These are phyloP conservation scores for Calameuta filiformis DNA, from an alignment of 2,888 invertebrate species.

Conservation along the genomic window DNA sequence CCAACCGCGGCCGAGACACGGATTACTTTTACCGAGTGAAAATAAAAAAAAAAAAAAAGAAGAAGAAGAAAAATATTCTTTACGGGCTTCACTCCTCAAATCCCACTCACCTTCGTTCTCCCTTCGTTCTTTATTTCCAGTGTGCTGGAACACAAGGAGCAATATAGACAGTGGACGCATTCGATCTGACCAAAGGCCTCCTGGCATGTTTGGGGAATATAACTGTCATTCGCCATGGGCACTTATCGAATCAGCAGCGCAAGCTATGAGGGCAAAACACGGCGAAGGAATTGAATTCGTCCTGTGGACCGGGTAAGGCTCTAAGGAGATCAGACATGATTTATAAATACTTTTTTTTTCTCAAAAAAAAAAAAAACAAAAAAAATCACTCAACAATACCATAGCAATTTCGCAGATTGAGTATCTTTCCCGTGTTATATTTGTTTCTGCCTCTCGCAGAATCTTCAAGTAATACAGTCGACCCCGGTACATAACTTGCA, in stretches of 20 bases:
- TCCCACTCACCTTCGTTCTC: not conserved
- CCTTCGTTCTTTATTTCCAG: conserved; percentile 43
- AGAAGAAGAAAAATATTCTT: not conserved
- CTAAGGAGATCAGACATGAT: conserved; percentile 23
- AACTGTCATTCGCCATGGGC: conserved; percentile 91
- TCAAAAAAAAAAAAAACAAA: not conserved
- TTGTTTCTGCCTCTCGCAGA: not conserved
- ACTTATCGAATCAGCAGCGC: conserved; percentile 88
- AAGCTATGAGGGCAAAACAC: conserved; percentile 86
- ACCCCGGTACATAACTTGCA: not conserved
- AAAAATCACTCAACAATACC: not conserved
- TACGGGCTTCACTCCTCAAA: not conserved
- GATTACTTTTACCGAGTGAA: not conserved
- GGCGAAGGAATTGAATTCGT: conserved; percentile 92
- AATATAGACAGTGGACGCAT: conserved; percentile 60
- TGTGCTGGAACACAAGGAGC: conserved; percentile 74
- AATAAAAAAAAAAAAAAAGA: not conserved
- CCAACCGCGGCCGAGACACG: not conserved
- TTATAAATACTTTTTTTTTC: too few relatives aligned
- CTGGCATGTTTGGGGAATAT: conserved; percentile 82
- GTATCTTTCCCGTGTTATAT: not conserved
- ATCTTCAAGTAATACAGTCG: not conserved
- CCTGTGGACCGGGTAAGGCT: conserved; percentile 90
- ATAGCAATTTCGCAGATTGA: not conserved
- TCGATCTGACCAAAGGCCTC: conserved; percentile 69